Percentiles rank a stretch among this genome's conserved stretches.
Evolutionary conservation across 1,140 invertebrate genomes (phyloP).

Genomic region (Thaumetopoea pityocampa): DNA sequence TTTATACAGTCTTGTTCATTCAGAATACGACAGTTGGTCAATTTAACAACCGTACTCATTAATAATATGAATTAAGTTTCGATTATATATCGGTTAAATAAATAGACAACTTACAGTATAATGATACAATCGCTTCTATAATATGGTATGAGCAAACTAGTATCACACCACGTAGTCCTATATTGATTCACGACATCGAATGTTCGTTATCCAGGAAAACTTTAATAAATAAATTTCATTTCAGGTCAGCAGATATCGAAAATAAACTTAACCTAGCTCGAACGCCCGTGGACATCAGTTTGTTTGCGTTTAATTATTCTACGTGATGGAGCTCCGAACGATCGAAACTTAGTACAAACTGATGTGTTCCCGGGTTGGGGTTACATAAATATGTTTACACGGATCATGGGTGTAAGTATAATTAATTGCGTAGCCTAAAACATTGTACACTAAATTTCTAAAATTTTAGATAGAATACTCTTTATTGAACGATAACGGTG

Average conservation of each 20-base stretch:
- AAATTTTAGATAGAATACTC: too few relatives aligned
- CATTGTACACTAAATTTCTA: not conserved
- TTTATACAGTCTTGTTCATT: too few relatives aligned
- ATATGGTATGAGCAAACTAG: not conserved
- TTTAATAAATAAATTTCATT: conserved; percentile 24
- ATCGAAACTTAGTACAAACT: conserved; percentile 12
- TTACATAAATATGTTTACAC: conserved; percentile 18
- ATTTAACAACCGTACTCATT: too few relatives aligned
- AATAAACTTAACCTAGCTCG: conserved; percentile 55
- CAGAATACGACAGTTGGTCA: too few relatives aligned
- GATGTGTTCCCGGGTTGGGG: conserved; percentile 11
- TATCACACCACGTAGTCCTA: not conserved
- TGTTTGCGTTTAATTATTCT: conserved; percentile 64
- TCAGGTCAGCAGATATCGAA: conserved; percentile 40
- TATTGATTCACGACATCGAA: conserved; percentile 1
- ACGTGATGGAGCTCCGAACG: conserved; percentile 42
- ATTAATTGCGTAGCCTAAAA: too few relatives aligned
- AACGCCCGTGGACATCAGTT: conserved; percentile 41
- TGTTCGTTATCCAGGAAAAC: conserved; percentile 10
- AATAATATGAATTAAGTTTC: too few relatives aligned
- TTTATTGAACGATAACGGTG: too few relatives aligned
- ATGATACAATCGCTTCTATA: too few relatives aligned
- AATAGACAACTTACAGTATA: too few relatives aligned
- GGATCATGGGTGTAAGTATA: conserved; percentile 9
- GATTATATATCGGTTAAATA: too few relatives aligned